A percentile compares a stretch with the other conserved stretches of the same genome.
Conservation (phyloP, 2,888 invertebrate species). For the Ischnus inquisitorius region DNA sequence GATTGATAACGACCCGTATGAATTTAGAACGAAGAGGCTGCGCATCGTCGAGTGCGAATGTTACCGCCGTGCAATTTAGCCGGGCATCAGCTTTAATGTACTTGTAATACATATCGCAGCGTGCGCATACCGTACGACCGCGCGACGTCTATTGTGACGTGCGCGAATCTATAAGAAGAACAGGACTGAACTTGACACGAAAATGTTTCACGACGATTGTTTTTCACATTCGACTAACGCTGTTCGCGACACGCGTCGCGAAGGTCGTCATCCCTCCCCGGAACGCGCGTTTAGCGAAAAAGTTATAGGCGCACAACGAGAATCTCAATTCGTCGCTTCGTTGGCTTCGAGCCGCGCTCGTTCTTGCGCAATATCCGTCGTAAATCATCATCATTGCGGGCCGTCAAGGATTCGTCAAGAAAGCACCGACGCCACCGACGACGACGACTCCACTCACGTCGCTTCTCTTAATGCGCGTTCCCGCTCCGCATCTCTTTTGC, state of each 20-base stretch:
- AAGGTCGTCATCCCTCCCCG: constrained; percentile 26
- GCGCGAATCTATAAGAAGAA: background rate
- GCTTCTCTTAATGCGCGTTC: background rate
- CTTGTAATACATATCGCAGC: background rate
- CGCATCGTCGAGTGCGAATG: constrained; percentile 19
- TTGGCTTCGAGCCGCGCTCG: constrained; percentile 28
- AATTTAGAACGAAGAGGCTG: constrained; percentile 52
- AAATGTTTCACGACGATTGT: constrained; percentile 19
- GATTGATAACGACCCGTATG: constrained; percentile 57
- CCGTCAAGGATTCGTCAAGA: constrained; percentile 33
- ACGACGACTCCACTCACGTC: background rate
- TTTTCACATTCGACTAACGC: constrained; percentile 24
- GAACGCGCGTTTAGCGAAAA: constrained; percentile 7
- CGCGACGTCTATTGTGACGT: no score
- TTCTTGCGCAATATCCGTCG: constrained; percentile 47
- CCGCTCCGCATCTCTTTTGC: background rate
- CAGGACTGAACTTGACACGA: constrained; percentile 48
- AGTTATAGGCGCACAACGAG: constrained; percentile 1
- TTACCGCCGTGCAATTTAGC: constrained; percentile 26
- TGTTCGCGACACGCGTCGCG: constrained; percentile 22
- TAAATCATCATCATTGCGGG: constrained; percentile 30
- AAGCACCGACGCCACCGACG: background rate
- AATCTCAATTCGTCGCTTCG: constrained; percentile 6
- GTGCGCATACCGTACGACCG: background rate
- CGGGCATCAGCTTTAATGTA: constrained; percentile 12